These are phyloP conservation scores for Bombus consobrinus DNA, from an alignment of 1,140 invertebrate genomes.

Conservation along the genomic window DNA sequence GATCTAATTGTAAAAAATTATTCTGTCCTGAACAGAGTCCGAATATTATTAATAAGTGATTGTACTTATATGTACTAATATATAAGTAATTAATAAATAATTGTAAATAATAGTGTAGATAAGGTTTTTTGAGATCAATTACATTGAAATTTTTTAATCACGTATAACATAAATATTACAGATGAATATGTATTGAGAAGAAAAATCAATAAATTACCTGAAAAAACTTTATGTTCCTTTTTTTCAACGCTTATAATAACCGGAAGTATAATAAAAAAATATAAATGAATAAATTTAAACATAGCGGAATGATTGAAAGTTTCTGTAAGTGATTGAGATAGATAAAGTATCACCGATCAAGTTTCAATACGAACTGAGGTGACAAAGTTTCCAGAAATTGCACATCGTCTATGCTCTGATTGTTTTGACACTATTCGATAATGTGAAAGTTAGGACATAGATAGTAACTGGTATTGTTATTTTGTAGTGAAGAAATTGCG, in stretches of 20 bases:
- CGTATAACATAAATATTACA: no score
- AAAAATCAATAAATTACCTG: constrained; percentile 11
- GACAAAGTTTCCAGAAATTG: not conserved
- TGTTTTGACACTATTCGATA: not conserved
- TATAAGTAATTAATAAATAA: not conserved
- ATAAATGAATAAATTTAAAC: not conserved
- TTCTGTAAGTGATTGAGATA: not conserved
- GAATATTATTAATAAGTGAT: no score
- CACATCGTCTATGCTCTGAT: constrained; percentile 13
- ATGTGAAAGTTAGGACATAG: constrained; percentile 7
- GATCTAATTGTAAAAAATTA: no score
- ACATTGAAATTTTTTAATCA: no score
- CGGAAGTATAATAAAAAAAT: not conserved
- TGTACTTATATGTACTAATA: no score
- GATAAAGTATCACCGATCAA: not conserved
- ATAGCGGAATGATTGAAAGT: not conserved
- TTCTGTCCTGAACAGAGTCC: no score
- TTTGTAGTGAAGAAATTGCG: not conserved
- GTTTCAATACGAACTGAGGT: not conserved
- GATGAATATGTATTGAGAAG: not conserved
- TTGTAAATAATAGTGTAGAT: no score
- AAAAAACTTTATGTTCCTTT: not conserved
- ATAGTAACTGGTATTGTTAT: not conserved
- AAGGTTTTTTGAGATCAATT: no score
- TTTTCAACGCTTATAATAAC: not conserved